These are phyloP conservation scores for Drosophila merina DNA, from an alignment of 2,888 invertebrate genomes.

Conservation along the genomic window DNA sequence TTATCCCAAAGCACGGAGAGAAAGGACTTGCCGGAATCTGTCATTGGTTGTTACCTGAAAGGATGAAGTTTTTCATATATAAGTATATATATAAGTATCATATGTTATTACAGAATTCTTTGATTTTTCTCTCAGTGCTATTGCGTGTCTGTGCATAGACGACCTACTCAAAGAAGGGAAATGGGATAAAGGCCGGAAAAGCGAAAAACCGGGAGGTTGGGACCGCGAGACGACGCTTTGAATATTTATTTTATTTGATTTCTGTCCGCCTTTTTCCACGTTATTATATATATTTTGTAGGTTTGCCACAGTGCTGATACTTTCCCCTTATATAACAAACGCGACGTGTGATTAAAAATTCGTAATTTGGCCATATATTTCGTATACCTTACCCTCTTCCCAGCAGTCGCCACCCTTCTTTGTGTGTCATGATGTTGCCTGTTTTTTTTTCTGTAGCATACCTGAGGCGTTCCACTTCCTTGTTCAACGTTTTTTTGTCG, in stretches of 20 bases:
- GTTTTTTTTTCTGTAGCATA: conserved; percentile 29
- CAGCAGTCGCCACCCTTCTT: conserved; percentile 23
- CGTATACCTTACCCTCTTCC: conserved; percentile 34
- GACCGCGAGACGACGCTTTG: conserved; percentile 70
- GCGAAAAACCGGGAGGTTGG: background rate
- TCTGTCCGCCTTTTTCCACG: conserved; percentile 46
- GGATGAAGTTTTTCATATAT: too few species aligned
- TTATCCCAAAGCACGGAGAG: conserved; percentile 1
- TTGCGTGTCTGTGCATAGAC: conserved; percentile 66
- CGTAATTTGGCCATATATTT: conserved; percentile 55
- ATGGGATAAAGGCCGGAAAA: conserved; percentile 5
- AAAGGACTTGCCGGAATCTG: background rate
- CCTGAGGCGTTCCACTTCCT: conserved; percentile 52
- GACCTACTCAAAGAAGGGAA: conserved; percentile 62
- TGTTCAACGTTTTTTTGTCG: conserved; percentile 29
- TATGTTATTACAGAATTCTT: background rate
- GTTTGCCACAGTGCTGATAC: conserved; percentile 10
- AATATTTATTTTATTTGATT: conserved; percentile 78
- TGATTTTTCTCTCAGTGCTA: conserved; percentile 38
- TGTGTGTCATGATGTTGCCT: conserved; percentile 43
- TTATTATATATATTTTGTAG: conserved; percentile 8
- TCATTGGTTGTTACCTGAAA: too few species aligned
- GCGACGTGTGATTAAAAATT: conserved; percentile 74
- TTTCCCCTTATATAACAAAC: conserved; percentile 56
- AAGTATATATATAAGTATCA: too few species aligned